A percentile compares a stretch with the other conserved stretches of the same genome.
Conservation (phyloP, 2,888 invertebrate species). For the Lasioglossum lativentre region DNA sequence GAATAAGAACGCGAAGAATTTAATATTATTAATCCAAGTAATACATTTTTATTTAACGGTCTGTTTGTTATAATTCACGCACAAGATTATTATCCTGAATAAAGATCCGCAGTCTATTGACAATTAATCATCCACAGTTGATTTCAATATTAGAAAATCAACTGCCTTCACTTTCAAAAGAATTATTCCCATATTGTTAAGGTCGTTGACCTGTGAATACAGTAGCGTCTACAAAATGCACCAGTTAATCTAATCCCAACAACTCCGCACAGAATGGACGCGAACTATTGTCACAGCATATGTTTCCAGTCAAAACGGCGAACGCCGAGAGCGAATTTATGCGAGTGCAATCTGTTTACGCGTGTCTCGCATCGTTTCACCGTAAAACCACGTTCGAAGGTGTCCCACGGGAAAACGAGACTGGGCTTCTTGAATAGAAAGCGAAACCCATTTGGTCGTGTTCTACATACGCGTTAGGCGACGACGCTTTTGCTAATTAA, state of each 20-base stretch:
- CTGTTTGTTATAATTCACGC: no score
- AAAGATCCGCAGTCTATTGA: no score
- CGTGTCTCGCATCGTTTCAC: neutral
- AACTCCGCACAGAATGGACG: neutral
- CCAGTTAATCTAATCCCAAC: neutral
- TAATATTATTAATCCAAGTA: no score
- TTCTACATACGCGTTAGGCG: slow-evolving; percentile 28
- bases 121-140: no score
- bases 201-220: no score
- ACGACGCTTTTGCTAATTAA: slow-evolving; percentile 47
- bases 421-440: slow-evolving; percentile 38
- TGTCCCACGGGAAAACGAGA: slow-evolving; percentile 18
- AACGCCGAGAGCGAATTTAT: neutral
- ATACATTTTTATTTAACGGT: no score
- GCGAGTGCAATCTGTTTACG: neutral
- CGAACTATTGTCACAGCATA: neutral
- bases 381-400: neutral
- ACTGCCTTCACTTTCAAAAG: neutral
- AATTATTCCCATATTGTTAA: neutral
- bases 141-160: no score
- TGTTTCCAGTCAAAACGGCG: neutral
- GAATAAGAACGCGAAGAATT: no score
- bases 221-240: neutral
- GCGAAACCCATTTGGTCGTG: slow-evolving; percentile 39
- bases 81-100: no score